phyloP scores from a whole-genome alignment of 2,113 vertebrate species.

The Lutjanus erythropterus region DNA sequence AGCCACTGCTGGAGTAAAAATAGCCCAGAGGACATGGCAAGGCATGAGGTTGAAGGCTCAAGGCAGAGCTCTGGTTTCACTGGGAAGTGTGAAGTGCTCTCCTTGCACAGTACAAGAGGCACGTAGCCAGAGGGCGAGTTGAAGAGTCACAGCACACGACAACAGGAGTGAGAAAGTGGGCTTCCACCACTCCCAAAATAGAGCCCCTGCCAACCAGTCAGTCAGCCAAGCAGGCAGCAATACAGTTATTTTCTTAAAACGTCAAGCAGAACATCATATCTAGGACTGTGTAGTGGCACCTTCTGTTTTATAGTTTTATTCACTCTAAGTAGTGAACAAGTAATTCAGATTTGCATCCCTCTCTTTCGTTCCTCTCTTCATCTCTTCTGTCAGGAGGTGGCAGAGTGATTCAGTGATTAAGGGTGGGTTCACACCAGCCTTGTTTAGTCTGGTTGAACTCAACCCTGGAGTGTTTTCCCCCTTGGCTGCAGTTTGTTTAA shows the following conservation, averaged over 20 bases:
- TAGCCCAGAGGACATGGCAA: conserved; percentile 80
- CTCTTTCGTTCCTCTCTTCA: too few species aligned
- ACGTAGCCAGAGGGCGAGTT: conserved; percentile 53
- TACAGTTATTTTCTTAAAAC: conserved; percentile 31
- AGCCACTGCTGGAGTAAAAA: conserved; percentile 79
- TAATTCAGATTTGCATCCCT: neutral
- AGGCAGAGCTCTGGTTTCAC: conserved; percentile 82
- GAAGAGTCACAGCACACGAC: conserved; percentile 53
- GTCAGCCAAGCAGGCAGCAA: conserved; percentile 12
- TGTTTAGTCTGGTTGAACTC: too few species aligned
- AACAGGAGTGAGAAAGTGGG: conserved; percentile 40
- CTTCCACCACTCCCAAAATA: conserved; percentile 67
- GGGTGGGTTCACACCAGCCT: neutral
- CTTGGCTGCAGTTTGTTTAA: too few species aligned
- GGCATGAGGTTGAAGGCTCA: conserved; percentile 64
- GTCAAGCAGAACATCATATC: neutral
- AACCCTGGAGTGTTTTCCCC: too few species aligned
- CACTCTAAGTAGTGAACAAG: neutral
- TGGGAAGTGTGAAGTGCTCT: conserved; percentile 75
- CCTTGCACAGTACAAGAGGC: conserved; percentile 63
- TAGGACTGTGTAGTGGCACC: neutral
- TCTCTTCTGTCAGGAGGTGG: conserved; percentile 9
- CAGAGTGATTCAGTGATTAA: neutral
- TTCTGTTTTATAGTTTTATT: conserved; percentile 4
- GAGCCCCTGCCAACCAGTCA: conserved; percentile 9